Percentiles rank a stretch among this genome's conserved stretches.
Evolutionary conservation across 2,113 vertebrate species (phyloP).

Genomic region (Engystomops pustulosus): DNA sequence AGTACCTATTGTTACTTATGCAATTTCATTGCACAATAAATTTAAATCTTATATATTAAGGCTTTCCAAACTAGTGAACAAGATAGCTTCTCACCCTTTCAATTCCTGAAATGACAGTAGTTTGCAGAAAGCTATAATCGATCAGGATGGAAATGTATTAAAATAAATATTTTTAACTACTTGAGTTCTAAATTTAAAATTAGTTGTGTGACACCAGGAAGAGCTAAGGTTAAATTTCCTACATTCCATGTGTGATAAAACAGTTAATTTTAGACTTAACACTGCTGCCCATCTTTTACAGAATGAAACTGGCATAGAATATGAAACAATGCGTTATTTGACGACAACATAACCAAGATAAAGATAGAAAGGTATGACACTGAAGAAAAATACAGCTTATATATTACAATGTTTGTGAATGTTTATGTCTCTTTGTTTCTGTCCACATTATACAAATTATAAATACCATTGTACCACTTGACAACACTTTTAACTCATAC

Average conservation of each 20-base stretch:
- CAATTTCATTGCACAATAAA: background rate
- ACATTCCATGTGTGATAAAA: background rate
- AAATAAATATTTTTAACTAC: background rate
- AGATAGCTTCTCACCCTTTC: background rate
- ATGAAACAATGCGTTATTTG: background rate
- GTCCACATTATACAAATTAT: background rate
- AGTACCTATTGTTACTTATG: background rate
- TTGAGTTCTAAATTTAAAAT: background rate
- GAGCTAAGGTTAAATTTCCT: slow-evolving; percentile 7
- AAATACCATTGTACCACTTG: background rate
- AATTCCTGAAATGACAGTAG: background rate
- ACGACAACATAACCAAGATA: background rate
- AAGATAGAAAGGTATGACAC: background rate
- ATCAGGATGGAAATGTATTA: background rate
- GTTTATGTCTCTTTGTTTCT: background rate
- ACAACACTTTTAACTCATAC: background rate
- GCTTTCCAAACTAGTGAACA: background rate
- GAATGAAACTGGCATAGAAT: background rate
- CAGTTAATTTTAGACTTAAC: background rate
- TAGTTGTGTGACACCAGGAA: background rate
- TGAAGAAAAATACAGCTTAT: background rate
- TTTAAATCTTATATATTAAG: background rate
- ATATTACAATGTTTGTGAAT: background rate
- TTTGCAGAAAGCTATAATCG: too few species aligned
- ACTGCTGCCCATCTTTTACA: background rate